phyloP scores from a whole-genome alignment of 2,113 vertebrate species.

The Poicephalus gulielmi region DNA sequence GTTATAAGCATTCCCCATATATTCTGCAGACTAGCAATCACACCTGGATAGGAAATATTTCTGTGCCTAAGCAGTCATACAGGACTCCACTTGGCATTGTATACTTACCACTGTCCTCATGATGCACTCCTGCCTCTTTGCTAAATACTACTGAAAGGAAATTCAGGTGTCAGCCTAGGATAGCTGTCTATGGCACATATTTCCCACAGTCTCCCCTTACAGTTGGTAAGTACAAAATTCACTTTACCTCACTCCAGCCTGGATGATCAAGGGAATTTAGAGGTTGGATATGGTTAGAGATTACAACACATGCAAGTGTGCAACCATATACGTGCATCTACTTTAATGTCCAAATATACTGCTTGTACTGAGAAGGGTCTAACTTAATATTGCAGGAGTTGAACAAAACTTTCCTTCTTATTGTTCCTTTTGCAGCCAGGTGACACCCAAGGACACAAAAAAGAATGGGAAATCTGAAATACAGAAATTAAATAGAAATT shows the following conservation, averaged over 20 bases:
- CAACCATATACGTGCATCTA: fast-evolving
- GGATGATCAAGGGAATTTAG: background rate
- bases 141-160: background rate
- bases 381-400: background rate
- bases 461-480: background rate
- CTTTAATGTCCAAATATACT: background rate
- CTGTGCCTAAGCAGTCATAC: background rate
- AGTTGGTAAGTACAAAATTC: background rate
- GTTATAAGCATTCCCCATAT: background rate
- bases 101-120: background rate
- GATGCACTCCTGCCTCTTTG: background rate
- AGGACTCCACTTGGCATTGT: background rate
- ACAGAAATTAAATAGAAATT: background rate
- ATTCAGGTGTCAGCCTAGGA: background rate
- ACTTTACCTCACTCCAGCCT: background rate
- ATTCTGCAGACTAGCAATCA: background rate
- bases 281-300: background rate
- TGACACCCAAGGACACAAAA: background rate
- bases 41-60: background rate
- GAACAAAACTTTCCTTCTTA: background rate
- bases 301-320: background rate
- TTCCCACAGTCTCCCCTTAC: background rate
- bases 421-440: background rate
- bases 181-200: background rate
- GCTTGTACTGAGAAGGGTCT: background rate